Evolutionary conservation across 2,888 invertebrate species (phyloP).

Genomic region (Chalcis sispes): DNA sequence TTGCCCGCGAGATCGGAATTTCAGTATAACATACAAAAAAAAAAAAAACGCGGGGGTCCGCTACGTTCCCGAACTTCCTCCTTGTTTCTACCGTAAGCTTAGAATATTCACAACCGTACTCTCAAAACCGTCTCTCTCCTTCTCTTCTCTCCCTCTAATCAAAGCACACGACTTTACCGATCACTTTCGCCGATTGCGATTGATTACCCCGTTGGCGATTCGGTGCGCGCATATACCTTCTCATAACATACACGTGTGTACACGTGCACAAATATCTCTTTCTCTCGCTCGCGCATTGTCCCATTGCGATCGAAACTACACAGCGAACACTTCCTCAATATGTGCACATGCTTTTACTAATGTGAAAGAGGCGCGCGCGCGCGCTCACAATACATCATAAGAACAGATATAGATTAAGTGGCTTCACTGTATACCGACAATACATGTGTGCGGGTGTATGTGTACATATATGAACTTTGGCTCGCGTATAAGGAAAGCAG

Average conservation of each 20-base stretch:
- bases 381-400: neutral
- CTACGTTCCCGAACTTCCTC: too few relatives aligned
- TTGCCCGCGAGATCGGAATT: too few relatives aligned
- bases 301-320: neutral
- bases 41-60: neutral
- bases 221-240: too few relatives aligned
- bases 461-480: too few relatives aligned
- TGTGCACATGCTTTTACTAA: too few relatives aligned
- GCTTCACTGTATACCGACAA: neutral
- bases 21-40: neutral
- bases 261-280: conserved; percentile 28
- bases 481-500: too few relatives aligned
- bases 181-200: conserved; percentile 55
- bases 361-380: neutral
- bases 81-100: conserved; percentile 11
- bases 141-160: conserved; percentile 34
- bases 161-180: conserved; percentile 42
- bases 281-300: neutral
- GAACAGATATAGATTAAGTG: neutral
- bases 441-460: neutral
- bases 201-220: conserved; percentile 26
- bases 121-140: neutral
- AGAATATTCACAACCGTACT: conserved; percentile 10
- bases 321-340: too few relatives aligned
- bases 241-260: too few relatives aligned